Conservation (phyloP, 2,113 vertebrate species). For the Notothenia rossii region DNA sequence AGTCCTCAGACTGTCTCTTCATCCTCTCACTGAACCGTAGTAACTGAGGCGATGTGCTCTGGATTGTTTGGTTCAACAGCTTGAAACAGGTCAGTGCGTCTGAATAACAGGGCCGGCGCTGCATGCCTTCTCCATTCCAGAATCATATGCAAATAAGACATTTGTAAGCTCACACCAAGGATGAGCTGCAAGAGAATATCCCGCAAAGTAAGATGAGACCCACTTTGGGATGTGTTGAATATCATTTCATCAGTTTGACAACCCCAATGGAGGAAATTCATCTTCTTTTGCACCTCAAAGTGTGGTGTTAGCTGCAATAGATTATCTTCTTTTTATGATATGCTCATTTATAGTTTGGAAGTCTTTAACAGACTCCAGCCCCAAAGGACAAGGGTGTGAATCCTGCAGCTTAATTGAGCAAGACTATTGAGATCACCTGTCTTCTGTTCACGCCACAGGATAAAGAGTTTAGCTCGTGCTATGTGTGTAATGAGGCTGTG, state of each 20-base stretch:
- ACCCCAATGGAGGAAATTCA: constrained; percentile 30
- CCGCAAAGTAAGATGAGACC: constrained; percentile 19
- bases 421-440: constrained; percentile 61
- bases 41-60: constrained; percentile 43
- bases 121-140: constrained; percentile 39
- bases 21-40: constrained; percentile 34
- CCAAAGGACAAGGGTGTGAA: constrained; percentile 39
- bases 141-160: constrained; percentile 67
- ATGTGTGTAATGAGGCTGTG: constrained; percentile 80
- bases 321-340: constrained; percentile 29
- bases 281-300: constrained; percentile 20
- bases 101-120: constrained; percentile 51
- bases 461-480: constrained; percentile 69
- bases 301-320: not conserved
- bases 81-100: constrained; percentile 54
- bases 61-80: constrained; percentile 62
- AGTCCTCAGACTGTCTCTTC: constrained; percentile 5
- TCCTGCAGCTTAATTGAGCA: constrained; percentile 76
- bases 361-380: constrained; percentile 39
- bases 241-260: constrained; percentile 55
- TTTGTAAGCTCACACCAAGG: constrained; percentile 49
- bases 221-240: constrained; percentile 42
- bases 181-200: constrained; percentile 43
- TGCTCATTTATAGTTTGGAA: constrained; percentile 33
- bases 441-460: constrained; percentile 61